Evolutionary conservation across 2,113 vertebrate genomes (phyloP).

Genomic region (Lepus timidus): DNA sequence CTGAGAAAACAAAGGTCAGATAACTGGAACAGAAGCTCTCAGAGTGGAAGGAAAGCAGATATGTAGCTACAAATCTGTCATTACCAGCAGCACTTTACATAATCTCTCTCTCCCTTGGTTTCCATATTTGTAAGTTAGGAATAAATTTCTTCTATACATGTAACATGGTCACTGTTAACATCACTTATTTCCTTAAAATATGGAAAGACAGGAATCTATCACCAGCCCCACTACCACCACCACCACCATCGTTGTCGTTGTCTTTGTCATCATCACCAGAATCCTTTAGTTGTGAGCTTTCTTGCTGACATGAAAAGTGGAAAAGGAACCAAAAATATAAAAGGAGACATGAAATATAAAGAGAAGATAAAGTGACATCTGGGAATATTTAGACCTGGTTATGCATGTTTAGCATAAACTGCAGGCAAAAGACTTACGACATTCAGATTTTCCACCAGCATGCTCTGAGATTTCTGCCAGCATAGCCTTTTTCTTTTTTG

Average conservation of each 20-base stretch:
- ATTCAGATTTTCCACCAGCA: background rate
- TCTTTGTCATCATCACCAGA: background rate
- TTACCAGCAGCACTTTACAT: background rate
- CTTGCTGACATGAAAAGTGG: background rate
- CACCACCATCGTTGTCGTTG: background rate
- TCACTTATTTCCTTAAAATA: background rate
- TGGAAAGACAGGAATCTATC: background rate
- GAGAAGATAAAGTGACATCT: no score
- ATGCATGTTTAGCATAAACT: background rate
- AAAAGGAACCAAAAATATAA: background rate
- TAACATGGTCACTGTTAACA: background rate
- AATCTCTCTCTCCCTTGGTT: background rate
- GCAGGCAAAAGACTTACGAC: background rate
- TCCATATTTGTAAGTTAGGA: background rate
- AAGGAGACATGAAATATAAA: background rate
- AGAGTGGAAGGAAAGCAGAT: rapidly evolving
- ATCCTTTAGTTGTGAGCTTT: background rate
- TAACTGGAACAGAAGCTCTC: background rate
- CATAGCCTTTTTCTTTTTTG: background rate
- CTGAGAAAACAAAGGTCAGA: background rate
- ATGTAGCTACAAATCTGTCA: background rate
- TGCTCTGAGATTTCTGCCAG: background rate
- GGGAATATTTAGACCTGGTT: background rate
- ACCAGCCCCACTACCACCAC: no score
- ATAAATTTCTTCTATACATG: background rate